A percentile compares a stretch with the other conserved stretches of the same genome.
Conservation (phyloP, 1,140 invertebrate species). For the Sesamia nonagrioides region DNA sequence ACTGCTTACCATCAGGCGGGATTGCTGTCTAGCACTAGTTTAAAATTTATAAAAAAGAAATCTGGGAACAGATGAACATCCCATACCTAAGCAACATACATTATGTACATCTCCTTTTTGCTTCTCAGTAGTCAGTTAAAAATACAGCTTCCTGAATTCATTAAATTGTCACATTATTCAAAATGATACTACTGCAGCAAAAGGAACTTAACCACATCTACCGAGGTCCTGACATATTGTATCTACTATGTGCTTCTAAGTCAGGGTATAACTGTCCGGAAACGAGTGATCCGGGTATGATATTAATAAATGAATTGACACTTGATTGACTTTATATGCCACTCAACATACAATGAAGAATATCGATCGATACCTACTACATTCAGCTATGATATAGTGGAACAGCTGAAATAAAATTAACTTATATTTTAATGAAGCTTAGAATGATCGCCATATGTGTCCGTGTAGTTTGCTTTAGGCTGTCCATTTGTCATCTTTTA, state of each 20-base stretch:
- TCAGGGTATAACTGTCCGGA: slow-evolving; percentile 1
- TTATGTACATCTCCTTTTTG: no score
- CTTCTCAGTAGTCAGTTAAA: no score
- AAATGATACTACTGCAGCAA: background rate
- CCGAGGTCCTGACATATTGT: background rate
- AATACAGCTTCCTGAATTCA: no score
- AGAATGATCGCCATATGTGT: background rate
- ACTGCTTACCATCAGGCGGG: no score
- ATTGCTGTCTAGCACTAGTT: no score
- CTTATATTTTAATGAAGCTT: background rate
- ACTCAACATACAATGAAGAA: background rate
- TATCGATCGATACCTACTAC: background rate
- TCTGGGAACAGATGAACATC: no score
- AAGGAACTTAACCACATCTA: background rate
- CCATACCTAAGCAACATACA: no score
- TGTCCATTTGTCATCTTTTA: slow-evolving; percentile 32
- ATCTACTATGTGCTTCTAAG: background rate
- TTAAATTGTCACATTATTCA: background rate
- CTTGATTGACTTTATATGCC: slow-evolving; percentile 35
- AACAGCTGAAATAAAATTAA: background rate
- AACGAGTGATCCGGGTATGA: background rate
- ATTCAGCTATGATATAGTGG: background rate
- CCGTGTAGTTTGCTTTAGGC: slow-evolving; percentile 20
- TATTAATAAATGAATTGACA: slow-evolving; percentile 40
- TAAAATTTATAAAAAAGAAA: no score